Base-by-base conservation (phyloP, 2,797 vertebrate genomes). In the Botia kubotai region DNA sequence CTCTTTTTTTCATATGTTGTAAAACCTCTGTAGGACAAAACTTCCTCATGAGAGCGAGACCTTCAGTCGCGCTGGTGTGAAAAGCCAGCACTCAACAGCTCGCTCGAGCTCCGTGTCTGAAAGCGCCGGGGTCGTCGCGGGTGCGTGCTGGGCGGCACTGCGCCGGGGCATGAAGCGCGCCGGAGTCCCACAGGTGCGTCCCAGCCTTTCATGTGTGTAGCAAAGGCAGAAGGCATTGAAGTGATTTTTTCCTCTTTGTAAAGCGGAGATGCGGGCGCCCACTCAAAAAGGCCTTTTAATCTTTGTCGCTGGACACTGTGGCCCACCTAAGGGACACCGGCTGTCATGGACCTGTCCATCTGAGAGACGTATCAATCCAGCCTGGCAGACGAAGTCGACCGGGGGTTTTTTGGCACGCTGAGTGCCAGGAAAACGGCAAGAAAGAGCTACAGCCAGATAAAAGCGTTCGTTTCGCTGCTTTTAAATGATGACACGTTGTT, bases 351-450 rank as follows among this genome's bases (percentile, higher is more conserved):
- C 74, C 75, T 83, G 87, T 90, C 86, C 85, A 84, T 78, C 85
- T 91, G 87, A 90, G 86, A 88, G 90, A 93, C 86, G 84, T 89
- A 90, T 92, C 91, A 91, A 88, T 91, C 84, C 58, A 75, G 23
- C 70, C 83, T 72, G 85, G 50, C 80, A 78, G 79, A 81, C 68
- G 14, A 65, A 52, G 81, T 68, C 50, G n/a, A 83, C 78, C 76
- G 82, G 78, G 82, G 82, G 57, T 16, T 21, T 58, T 3, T 50
- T 14, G 71, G 69, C 82, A 79, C 46, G 65, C 77, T 57, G 72
- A 46, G 83, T 72, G 77, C 69, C 70, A 66, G 69, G 53, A 36
- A 43, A 60, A 70, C 4, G 53, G 74, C 58, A 23, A 58, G 69
- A 72, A 81, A 63, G 81, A 75, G 79, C 76, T 82, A 72, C 70